A percentile compares a stretch with the other conserved stretches of the same genome.
phyloP scores from a whole-genome alignment of 2,113 vertebrate species.

The Microtus richardsoni region DNA sequence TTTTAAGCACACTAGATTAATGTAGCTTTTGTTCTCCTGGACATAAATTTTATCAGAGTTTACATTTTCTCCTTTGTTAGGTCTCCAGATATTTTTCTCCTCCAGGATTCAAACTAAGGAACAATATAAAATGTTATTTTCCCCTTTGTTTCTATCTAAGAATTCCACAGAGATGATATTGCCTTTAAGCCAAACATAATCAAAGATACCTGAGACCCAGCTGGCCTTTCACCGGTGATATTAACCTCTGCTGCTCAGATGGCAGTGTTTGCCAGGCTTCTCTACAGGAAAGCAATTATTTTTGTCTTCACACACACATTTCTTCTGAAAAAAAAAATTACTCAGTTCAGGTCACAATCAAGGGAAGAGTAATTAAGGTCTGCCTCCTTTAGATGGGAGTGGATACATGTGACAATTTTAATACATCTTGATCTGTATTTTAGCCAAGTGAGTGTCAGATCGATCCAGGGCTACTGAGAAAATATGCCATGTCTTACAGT shows the following conservation, averaged over 20 bases:
- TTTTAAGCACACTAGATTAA: background rate
- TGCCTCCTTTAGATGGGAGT: background rate
- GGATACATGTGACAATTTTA: background rate
- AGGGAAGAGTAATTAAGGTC: background rate
- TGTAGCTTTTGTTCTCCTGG: background rate
- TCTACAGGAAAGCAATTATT: background rate
- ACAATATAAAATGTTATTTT: background rate
- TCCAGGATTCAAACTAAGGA: background rate
- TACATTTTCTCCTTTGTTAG: background rate
- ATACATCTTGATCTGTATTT: background rate
- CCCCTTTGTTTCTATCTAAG: background rate
- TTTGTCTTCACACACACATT: background rate
- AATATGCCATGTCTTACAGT: background rate
- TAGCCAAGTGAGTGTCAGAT: background rate
- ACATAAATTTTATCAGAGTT: accelerated
- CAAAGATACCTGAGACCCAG: background rate
- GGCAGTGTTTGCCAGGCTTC: background rate
- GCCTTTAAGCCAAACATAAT: background rate
- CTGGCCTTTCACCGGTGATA: background rate
- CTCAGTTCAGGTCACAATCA: background rate
- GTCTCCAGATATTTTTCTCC: background rate
- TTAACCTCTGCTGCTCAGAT: background rate
- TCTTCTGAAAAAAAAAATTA: background rate
- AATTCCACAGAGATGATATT: background rate
- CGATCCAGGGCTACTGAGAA: background rate